Evolutionary conservation across 2,888 invertebrate species (phyloP).

Genomic region (Lasiommata megera): DNA sequence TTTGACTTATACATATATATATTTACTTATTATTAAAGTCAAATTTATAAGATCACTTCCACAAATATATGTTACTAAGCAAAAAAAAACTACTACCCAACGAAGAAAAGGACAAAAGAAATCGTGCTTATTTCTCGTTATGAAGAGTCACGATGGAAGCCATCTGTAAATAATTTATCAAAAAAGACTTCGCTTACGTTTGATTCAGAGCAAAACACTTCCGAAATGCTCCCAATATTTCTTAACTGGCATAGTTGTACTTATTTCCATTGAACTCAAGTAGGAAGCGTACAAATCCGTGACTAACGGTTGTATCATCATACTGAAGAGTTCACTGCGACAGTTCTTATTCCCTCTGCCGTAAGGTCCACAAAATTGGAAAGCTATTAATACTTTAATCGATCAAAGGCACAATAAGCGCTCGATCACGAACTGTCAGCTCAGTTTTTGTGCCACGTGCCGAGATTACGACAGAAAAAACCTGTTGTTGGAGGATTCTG

Average conservation of each 20-base stretch:
- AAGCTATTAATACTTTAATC: conserved; percentile 33
- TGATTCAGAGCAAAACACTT: conserved; percentile 3
- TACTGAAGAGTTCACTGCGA: conserved; percentile 6
- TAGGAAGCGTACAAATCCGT: conserved; percentile 26
- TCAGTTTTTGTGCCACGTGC: conserved; percentile 43
- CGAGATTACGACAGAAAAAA: conserved; percentile 28
- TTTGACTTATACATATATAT: too few relatives aligned
- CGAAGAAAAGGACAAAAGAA: too few relatives aligned
- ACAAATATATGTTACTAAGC: too few relatives aligned
- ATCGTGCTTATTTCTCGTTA: not conserved
- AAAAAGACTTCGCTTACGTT: not conserved
- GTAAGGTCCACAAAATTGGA: conserved; percentile 21
- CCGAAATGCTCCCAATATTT: conserved; percentile 8
- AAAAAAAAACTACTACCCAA: too few relatives aligned
- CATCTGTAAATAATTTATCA: not conserved
- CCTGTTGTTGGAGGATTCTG: conserved; percentile 24
- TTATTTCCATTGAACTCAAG: not conserved
- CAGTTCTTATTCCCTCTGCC: conserved; percentile 18
- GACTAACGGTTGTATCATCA: conserved; percentile 38
- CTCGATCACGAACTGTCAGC: conserved; percentile 65
- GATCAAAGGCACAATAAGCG: conserved; percentile 50
- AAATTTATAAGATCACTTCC: too few relatives aligned
- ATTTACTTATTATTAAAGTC: too few relatives aligned
- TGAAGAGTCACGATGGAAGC: not conserved
- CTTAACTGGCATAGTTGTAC: not conserved